Percentiles rank a stretch among this genome's conserved stretches.
Conservation (phyloP, 2,797 vertebrate species). For the Anas georgica region DNA sequence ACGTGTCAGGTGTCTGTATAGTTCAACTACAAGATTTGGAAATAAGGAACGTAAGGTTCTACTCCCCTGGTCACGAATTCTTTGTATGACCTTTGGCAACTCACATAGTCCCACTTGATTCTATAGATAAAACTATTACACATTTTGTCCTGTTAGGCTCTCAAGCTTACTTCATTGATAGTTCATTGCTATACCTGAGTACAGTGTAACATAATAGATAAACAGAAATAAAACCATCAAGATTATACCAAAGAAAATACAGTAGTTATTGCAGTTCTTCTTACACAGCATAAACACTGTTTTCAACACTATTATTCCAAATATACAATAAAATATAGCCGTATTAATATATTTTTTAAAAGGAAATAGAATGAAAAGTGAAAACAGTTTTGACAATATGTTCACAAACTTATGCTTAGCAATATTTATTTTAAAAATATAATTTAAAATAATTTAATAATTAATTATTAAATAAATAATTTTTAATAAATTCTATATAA, state of each 20-base stretch:
- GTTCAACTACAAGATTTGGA: neutral
- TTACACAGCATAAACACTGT: neutral
- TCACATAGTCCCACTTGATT: neutral
- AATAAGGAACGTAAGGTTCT: neutral
- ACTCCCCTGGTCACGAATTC: neutral
- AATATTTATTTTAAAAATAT: neutral
- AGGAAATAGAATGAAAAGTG: neutral
- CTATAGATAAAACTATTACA: neutral
- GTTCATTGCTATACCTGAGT: neutral
- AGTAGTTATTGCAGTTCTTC: neutral
- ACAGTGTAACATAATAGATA: neutral
- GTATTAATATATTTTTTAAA: neutral
- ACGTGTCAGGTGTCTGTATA: neutral
- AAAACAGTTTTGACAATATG: neutral
- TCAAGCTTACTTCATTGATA: neutral
- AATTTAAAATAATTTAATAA: too few relatives aligned
- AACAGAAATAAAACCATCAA: neutral
- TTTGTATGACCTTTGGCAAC: neutral
- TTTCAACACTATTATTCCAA: neutral
- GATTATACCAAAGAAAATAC: neutral
- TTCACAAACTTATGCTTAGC: neutral
- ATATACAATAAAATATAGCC: neutral
- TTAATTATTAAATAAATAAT: too few relatives aligned
- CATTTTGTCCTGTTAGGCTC: neutral
- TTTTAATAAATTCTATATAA: neutral